Evolutionary conservation across 2,797 vertebrate species (phyloP), one percentile per base, ranked within the genome.

Genomic region (Enteromius trimaculatus): DNA sequence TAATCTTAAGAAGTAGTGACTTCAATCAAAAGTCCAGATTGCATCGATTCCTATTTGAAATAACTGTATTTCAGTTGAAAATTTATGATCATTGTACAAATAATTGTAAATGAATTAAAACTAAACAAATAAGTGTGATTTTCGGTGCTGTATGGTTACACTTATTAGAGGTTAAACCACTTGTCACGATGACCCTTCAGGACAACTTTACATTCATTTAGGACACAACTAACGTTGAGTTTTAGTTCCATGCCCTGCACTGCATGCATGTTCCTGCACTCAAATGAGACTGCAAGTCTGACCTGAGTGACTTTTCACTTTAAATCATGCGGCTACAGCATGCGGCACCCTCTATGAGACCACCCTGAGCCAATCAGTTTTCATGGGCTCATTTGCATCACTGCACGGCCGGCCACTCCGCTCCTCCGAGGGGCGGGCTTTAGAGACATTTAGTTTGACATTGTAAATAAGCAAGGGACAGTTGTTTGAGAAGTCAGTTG

Each of bases 401-500:
- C 85, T 0, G 72, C 21, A 26, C 83, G 0, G 7, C 77, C 86
- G 81, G 89, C 95, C 94, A 93, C 49, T 95, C 85, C 51, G 81
- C 2, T 84, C 72, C 13, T 64, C 77, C 34, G 2, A 88, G 91
- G 91, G 95, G 95, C 86, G 94, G 94, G 91, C 86, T 89, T 0
- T 78, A 89, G 86, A 95, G 94, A 94, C 94, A 93, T 95, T 94
- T 95, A 93, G 93, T 95, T 95, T 96, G 95, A 96, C 95, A 95
- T 96, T 96, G 95, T 95, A 95, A 95, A 95, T 95, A 95, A 95
- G 94, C 94, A 91, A 93, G 92, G 91, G 94, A 91, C 94, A 94
- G 94, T 95, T 95, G 93, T 93, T 93, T 95, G 92, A 93, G 93
- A 92, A 93, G 91, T 92, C 92, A 83, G 93, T 89, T 92, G 92